Evolutionary conservation across 2,888 invertebrate species (phyloP).

Genomic region (Pammene aurita): DNA sequence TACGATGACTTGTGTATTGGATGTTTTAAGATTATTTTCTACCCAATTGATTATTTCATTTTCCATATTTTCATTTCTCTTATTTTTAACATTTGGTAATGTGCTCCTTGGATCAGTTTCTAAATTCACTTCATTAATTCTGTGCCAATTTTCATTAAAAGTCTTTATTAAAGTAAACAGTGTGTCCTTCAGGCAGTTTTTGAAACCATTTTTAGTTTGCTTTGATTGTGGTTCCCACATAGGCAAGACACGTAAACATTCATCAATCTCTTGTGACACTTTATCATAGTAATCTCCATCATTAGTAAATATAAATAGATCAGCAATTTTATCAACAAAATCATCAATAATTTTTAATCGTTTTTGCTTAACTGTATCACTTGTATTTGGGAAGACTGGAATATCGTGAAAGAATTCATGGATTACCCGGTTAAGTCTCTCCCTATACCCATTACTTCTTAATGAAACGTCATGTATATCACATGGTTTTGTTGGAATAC

Average conservation of each 20-base stretch:
- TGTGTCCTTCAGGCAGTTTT: conserved; percentile 50
- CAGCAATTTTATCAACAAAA: conserved; percentile 54
- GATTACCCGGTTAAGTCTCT: conserved; percentile 50
- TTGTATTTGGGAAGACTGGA: conserved; percentile 50
- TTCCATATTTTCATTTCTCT: not conserved
- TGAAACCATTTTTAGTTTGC: conserved; percentile 47
- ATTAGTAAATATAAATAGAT: conserved; percentile 44
- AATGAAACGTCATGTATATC: conserved; percentile 20
- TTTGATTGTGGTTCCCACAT: conserved; percentile 53
- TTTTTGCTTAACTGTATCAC: conserved; percentile 46
- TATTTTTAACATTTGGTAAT: not conserved
- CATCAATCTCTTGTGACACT: conserved; percentile 51
- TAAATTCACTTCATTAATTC: not conserved
- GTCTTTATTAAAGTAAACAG: conserved; percentile 51
- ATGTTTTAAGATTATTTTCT: conserved; percentile 42
- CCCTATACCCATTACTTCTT: conserved; percentile 48
- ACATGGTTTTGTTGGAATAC: not conserved
- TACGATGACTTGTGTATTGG: conserved; percentile 40
- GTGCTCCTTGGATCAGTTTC: not conserved
- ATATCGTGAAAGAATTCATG: conserved; percentile 55
- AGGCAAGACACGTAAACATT: conserved; percentile 53
- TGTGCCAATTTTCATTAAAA: conserved; percentile 47
- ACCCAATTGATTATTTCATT: conserved; percentile 48
- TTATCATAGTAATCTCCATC: conserved; percentile 48
- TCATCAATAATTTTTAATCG: conserved; percentile 52